A percentile compares a stretch with the other conserved stretches of the same genome.
These are phyloP conservation scores for Cheumatopsyche charites DNA, from an alignment of 1,140 invertebrate species.

Conservation along the genomic window DNA sequence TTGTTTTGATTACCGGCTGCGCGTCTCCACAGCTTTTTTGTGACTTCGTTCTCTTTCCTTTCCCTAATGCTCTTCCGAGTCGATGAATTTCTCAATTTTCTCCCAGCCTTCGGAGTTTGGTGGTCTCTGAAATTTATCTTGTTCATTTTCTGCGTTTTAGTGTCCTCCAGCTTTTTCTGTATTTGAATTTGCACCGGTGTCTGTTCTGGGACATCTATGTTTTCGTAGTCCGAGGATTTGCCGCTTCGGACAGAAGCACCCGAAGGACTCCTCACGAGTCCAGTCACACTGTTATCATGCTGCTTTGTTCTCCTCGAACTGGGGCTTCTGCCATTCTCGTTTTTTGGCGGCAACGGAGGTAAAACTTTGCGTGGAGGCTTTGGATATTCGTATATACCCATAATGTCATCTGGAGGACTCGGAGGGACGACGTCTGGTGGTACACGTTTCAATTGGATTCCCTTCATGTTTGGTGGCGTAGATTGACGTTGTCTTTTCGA, in stretches of 20 bases:
- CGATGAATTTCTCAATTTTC: constrained; percentile 19
- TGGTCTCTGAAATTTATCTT: constrained; percentile 37
- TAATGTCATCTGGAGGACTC: constrained; percentile 61
- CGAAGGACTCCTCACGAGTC: constrained; percentile 52
- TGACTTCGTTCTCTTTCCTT: constrained; percentile 16
- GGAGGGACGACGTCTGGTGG: constrained; percentile 70
- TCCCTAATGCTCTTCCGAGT: constrained; percentile 30
- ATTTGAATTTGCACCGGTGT: background rate
- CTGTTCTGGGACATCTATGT: constrained; percentile 46
- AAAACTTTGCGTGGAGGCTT: constrained; percentile 63
- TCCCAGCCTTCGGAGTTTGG: constrained; percentile 45
- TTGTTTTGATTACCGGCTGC: constrained; percentile 50
- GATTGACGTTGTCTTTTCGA: constrained; percentile 69
- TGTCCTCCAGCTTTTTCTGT: background rate
- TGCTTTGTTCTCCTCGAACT: constrained; percentile 54
- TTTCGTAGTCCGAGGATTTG: constrained; percentile 58
- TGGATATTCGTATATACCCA: constrained; percentile 66
- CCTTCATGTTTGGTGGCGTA: constrained; percentile 59
- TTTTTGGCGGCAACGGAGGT: constrained; percentile 65
- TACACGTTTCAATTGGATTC: constrained; percentile 54
- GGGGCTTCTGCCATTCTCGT: constrained; percentile 66
- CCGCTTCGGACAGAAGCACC: constrained; percentile 56
- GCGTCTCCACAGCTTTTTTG: constrained; percentile 43
- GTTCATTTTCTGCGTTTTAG: background rate
- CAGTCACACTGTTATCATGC: constrained; percentile 40